Conservation (phyloP, 2,113 vertebrate species). For the Choloepus hoffmanni region DNA sequence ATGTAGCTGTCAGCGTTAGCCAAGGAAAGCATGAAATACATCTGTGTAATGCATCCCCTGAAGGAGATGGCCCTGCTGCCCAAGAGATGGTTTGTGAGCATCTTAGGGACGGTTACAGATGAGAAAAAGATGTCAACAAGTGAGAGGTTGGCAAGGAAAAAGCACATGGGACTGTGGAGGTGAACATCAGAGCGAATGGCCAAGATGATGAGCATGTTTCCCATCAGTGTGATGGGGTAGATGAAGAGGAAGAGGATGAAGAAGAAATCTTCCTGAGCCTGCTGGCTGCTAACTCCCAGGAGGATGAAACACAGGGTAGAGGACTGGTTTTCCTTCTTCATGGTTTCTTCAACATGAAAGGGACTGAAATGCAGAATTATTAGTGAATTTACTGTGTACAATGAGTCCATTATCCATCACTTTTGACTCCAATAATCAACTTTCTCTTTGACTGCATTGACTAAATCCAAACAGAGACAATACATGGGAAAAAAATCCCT, state of each 20-base stretch:
- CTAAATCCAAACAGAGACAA: not conserved
- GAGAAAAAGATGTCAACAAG: constrained; percentile 77
- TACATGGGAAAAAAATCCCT: not conserved
- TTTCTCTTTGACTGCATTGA: not conserved
- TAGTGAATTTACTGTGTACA: too few species aligned
- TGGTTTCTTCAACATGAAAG: too few species aligned
- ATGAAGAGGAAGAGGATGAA: constrained; percentile 76
- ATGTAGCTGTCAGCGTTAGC: constrained; percentile 74
- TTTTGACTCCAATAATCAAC: not conserved
- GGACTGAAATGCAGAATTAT: too few species aligned
- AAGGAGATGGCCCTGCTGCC: constrained; percentile 72
- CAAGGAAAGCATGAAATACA: constrained; percentile 76
- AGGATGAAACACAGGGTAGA: constrained; percentile 75
- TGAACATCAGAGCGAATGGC: not conserved
- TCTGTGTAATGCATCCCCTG: constrained; percentile 70
- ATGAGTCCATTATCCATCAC: not conserved
- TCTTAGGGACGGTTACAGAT: constrained; percentile 75
- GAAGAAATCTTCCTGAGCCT: constrained; percentile 64
- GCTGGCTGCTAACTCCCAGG: constrained; percentile 70
- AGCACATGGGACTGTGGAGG: constrained; percentile 81
- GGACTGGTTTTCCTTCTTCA: too few species aligned
- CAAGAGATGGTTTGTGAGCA: constrained; percentile 68
- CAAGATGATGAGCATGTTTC: constrained; percentile 78
- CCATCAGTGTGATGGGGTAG: constrained; percentile 75
- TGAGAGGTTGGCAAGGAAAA: constrained; percentile 79